Percentiles rank a stretch among this genome's conserved stretches.
phyloP scores from a whole-genome alignment of 2,113 vertebrate genomes.

The Erinaceus europaeus region DNA sequence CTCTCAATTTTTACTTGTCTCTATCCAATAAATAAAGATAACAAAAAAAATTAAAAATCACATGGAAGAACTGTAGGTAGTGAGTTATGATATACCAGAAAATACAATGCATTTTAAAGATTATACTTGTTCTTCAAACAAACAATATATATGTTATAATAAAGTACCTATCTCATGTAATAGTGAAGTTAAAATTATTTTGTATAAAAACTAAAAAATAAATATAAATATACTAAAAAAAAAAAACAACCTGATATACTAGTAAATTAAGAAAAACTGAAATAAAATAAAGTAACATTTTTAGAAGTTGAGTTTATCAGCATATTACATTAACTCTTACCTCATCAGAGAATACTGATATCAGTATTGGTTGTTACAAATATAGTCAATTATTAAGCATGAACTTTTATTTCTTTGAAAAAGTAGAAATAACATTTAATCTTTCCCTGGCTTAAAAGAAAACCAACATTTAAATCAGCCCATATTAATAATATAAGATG shows the following conservation, averaged over 20 bases:
- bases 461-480: background rate
- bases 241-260: no score
- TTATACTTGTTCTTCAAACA: background rate
- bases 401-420: constrained; percentile 4
- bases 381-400: background rate
- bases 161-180: background rate
- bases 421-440: background rate
- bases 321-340: background rate
- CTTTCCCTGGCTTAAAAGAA: background rate
- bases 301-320: background rate
- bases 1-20: no score
- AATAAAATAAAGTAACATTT: background rate
- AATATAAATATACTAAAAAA: no score
- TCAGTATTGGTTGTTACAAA: background rate
- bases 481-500: background rate
- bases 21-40: no score
- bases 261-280: background rate
- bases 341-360: background rate
- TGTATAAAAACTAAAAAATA: no score
- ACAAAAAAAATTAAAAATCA: background rate
- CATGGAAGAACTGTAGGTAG: background rate
- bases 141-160: background rate
- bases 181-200: constrained; percentile 13
- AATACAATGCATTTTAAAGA: background rate
- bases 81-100: background rate